phyloP scores from a whole-genome alignment of 2,888 invertebrate species.

The Teleiodes luculella region DNA sequence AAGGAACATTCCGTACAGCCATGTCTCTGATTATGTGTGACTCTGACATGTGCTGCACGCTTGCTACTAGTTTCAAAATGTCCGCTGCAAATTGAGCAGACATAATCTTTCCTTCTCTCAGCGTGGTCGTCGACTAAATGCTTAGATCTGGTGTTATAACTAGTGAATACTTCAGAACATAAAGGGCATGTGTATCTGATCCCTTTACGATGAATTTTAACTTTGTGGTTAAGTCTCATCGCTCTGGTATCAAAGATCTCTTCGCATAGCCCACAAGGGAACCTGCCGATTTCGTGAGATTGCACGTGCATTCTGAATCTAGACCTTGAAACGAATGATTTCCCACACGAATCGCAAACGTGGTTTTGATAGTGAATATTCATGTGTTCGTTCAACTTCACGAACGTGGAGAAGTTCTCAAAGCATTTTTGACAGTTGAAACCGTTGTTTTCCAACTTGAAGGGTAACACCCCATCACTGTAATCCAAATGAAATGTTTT shows the following conservation, averaged over 20 bases:
- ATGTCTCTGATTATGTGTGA: constrained; percentile 44
- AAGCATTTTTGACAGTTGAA: constrained; percentile 61
- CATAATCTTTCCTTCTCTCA: constrained; percentile 45
- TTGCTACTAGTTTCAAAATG: constrained; percentile 55
- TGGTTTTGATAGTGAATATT: constrained; percentile 66
- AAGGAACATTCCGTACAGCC: constrained; percentile 47
- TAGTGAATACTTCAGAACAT: constrained; percentile 58
- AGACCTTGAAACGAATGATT: constrained; percentile 61
- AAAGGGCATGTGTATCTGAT: constrained; percentile 61
- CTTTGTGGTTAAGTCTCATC: constrained; percentile 53
- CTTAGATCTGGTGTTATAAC: constrained; percentile 55
- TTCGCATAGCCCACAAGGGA: constrained; percentile 59
- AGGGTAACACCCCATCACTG: constrained; percentile 65
- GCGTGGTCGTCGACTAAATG: constrained; percentile 58
- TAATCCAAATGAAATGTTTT: constrained; percentile 43
- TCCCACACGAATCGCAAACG: constrained; percentile 65
- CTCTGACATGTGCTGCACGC: constrained; percentile 49
- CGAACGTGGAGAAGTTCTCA: constrained; percentile 43
- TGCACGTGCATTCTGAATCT: constrained; percentile 63
- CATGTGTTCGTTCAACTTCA: constrained; percentile 66
- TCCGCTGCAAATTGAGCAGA: constrained; percentile 50
- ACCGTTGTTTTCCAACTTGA: constrained; percentile 49
- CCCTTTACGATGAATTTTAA: constrained; percentile 55
- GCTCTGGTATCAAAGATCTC: constrained; percentile 52
- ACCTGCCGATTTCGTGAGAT: constrained; percentile 55